Base-by-base conservation (phyloP, 2,888 invertebrate genomes). In the Drosophila mercatorum region DNA sequence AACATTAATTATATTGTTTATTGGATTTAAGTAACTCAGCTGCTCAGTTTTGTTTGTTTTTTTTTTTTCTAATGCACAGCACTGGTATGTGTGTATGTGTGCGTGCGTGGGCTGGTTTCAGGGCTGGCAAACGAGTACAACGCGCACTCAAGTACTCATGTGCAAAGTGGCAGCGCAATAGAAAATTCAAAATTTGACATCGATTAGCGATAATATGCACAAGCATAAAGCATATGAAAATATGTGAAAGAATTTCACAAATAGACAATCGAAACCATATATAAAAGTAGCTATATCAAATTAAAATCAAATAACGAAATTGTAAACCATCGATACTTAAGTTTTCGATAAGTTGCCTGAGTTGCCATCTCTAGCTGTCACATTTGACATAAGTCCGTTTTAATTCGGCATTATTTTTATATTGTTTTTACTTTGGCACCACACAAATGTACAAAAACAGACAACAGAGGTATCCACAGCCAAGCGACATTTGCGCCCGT, bases 341-440 rank as follows among this genome's bases (percentile, higher is more conserved):
- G 2, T 22, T 22, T 22, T 34, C 34, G 34, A 10, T 38, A 36
- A 26, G 10, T 11, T 44, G 12, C 26, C 26, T 17, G 3, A 53
- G n/a, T 11, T 43, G 8, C 28, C 68, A 73, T 58, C 72, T 34
- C 46, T 60, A 82, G 26, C 68, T 85, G 81, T 85, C 86, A 83
- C 6, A 65, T 80, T 80, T 83, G 81, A 83, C 81, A 80, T 66
- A 62, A 65, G 83, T 67, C 64, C 58, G 68, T 63, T 85, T 72
- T 64, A 71, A 69, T 72, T 84, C 68, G 72, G 70, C 82, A 68
- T 78, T 81, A 78, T 76, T 82, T 66, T 74, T 77, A 68, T 68
- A 67, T 82, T 82, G 77, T 82, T 85, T 82, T 85, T 34, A 43
- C 49, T 51, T 79, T 68, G 38, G 68, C 47, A 36, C 41, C 43